phyloP scores from a whole-genome alignment of 2,888 invertebrate genomes.

The Amiota mariae region DNA sequence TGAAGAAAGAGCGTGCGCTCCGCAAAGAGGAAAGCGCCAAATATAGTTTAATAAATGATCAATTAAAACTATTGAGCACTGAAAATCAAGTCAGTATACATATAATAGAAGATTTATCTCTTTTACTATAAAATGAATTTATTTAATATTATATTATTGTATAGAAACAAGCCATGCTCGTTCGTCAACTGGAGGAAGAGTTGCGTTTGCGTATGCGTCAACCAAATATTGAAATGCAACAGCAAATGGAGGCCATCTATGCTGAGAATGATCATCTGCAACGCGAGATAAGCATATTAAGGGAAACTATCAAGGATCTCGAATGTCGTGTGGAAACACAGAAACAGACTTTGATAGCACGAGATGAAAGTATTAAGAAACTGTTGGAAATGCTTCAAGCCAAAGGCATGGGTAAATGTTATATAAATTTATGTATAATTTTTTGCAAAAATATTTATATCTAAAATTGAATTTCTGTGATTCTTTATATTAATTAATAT shows the following conservation, averaged over 20 bases:
- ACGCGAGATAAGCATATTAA: slow-evolving; percentile 91
- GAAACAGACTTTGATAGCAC: slow-evolving; percentile 95
- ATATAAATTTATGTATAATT: no score
- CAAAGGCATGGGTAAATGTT: slow-evolving; percentile 91
- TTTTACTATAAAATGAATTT: no score
- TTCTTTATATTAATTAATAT: slow-evolving; percentile 29
- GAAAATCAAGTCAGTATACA: slow-evolving; percentile 89
- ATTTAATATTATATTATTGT: background rate
- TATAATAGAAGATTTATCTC: no score
- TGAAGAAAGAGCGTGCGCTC: slow-evolving; percentile 97
- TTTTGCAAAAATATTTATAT: no score
- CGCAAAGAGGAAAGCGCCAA: slow-evolving; percentile 98
- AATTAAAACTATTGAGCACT: slow-evolving; percentile 94
- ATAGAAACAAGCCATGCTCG: slow-evolving; percentile 96
- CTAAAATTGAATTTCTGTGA: slow-evolving; percentile 26
- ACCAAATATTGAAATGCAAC: slow-evolving; percentile 92
- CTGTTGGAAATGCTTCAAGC: slow-evolving; percentile 98
- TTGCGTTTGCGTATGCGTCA: slow-evolving; percentile 89
- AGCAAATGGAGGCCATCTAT: slow-evolving; percentile 92
- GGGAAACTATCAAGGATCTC: slow-evolving; percentile 96
- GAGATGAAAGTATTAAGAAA: slow-evolving; percentile 99
- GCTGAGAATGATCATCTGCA: slow-evolving; percentile 95
- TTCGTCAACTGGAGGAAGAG: slow-evolving; percentile 94
- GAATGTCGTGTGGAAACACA: slow-evolving; percentile 98
- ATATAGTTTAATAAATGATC: slow-evolving; percentile 96